These are phyloP conservation scores for Paracyclopina nana DNA, from an alignment of 1,140 invertebrate species.

Conservation along the genomic window DNA sequence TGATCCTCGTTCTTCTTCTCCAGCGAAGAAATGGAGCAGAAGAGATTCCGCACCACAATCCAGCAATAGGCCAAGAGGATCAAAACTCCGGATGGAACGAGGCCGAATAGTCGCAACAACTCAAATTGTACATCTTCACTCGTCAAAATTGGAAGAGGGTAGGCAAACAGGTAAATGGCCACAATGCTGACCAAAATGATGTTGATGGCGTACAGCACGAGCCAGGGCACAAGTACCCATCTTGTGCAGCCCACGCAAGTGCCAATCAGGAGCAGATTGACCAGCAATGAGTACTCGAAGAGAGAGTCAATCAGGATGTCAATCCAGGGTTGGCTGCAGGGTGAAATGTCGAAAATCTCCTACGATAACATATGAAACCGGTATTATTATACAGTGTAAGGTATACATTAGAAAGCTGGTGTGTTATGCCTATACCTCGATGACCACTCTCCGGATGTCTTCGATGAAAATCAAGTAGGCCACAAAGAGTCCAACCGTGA, in stretches of 20 bases:
- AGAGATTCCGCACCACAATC: neutral
- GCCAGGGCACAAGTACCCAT: constrained; percentile 15
- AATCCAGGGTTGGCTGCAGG: constrained; percentile 7
- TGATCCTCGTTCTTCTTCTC: neutral
- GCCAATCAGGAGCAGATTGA: constrained; percentile 7
- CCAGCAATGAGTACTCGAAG: constrained; percentile 12
- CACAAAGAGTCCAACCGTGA: constrained; percentile 5
- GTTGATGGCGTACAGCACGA: constrained; percentile 3
- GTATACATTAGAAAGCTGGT: too few species aligned
- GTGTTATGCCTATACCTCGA: too few species aligned
- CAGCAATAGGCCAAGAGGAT: constrained; percentile 3
- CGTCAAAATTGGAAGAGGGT: neutral
- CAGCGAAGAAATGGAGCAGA: neutral
- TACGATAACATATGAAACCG: too few species aligned
- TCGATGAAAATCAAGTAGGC: constrained; percentile 11
- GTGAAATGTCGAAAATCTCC: constrained; percentile 6
- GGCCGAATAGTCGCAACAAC: neutral
- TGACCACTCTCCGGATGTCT: neutral
- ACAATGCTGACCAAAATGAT: neutral
- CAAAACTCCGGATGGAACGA: neutral
- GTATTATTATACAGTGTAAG: too few species aligned
- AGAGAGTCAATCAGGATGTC: constrained; percentile 8
- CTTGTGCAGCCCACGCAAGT: constrained; percentile 4
- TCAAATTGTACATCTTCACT: constrained; percentile 1
- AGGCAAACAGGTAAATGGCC: constrained; percentile 6